Base-by-base conservation (phyloP, 2,797 vertebrate genomes). In the Philypnodon macrostomus region DNA sequence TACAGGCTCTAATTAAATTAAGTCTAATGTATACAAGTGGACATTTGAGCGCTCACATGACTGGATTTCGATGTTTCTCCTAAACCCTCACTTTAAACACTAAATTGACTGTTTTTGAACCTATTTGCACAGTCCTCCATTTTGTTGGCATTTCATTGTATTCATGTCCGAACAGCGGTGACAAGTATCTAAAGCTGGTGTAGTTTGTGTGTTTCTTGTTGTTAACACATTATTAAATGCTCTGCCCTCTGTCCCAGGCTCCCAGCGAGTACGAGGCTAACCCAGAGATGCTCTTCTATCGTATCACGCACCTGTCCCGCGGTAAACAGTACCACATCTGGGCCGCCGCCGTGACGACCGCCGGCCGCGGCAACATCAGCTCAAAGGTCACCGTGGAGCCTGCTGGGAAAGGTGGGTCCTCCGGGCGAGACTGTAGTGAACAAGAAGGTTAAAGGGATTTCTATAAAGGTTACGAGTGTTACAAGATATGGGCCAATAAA, bases 221-320 rank as follows among this genome's bases (percentile, higher is more conserved):
- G 7, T 52, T 80, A 52, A 80, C 57, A 11, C 55, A 49, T 58
- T 56, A 35, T 53, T 62, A 52, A 33, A 27, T 61, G 58, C 54
- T 65, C 60, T 71, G 58, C 54, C 67, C 60, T 71, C 67, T 58
- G 31, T 71, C 40, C 1, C 88, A 99, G 96, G 96, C 95, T 1
- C 96, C 96, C 77, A 98, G 97, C 0, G 97, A 99, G 86, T 99
- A 98, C 0, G 97, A 99, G 84, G 95, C 94, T 16, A 98, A 95
- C 67, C 97, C 96, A 0, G 95, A 96, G 76, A 93, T 96, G 77
- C 89, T 99, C 29, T 97, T 95, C 87, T 98, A 99, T 77, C 92
- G 95, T 23, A 98, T 99, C 9, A 95, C 94, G 11, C 95, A 98
- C 82, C 91, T 99, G 40, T 93, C 85, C 75, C 92, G 93, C 0